Base-by-base conservation (phyloP, 2,888 invertebrate species). In the Pemphredon lugubris region DNA sequence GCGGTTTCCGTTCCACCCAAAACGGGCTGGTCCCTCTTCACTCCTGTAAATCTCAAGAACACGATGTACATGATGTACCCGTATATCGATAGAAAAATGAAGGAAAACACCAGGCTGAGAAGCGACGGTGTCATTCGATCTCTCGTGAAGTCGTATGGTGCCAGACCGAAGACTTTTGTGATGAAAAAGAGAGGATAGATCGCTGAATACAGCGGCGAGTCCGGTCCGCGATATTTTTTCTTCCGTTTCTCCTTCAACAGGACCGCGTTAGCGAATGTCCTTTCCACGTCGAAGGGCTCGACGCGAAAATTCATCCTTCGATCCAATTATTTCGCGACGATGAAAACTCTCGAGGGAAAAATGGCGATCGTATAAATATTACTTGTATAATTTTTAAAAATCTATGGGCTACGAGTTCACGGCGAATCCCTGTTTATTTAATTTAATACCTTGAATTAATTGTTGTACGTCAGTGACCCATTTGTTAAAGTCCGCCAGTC, bases 151-250 rank as follows among this genome's bases (percentile, higher is more conserved):
- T 80, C 72, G 67, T 88, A 89, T 6, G 89, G 89, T 1, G 86
- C 86, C n/a, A 87, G 66, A 6, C 89, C 89, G 50, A 89, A 86
- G 16, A 86, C 2, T 60, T 84, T 81, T 5, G 83, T 54, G 2
- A 83, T 48, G 51, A 83, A 86, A 44, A 87, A 63, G 13, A 83
- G 20, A 0, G 88, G 88, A 16, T 82, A 85, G 47, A 85, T 59
- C 14, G 83, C 82, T n/a, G 82, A 73, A 48, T 87, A 89, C 14
- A 89, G 74, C 0, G 77, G 59, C 21, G 86, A 85, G 26, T 88
- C 83, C 1, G 81, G 68, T 2, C 88, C 87, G 16, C 64, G 71
- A 4, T 55, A 39, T 48, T 59, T 79, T 14, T 48, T 79, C 23
- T 2, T n/a, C 0, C 37, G 57, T 2, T 55, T 50, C 40, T 48